Conservation (phyloP, 2,888 invertebrate species). For the Tiphia femorata region DNA sequence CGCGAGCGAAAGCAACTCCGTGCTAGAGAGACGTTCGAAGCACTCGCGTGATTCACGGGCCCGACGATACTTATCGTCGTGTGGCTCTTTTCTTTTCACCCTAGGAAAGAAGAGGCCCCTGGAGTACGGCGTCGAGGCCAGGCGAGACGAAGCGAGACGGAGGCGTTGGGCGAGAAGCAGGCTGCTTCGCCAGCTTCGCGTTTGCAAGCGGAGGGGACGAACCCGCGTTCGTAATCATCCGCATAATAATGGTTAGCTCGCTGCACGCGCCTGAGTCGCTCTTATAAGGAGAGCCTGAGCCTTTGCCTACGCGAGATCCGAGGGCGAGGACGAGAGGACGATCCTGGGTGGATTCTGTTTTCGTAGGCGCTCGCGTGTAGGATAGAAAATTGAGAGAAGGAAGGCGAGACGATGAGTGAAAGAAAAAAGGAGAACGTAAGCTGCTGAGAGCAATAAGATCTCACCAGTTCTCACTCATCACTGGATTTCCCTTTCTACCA, state of each 20-base stretch:
- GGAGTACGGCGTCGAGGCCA: neutral
- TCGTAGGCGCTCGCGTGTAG: slow-evolving; percentile 11
- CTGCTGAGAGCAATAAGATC: too few relatives aligned
- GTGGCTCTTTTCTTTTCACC: slow-evolving; percentile 22
- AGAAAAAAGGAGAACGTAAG: too few relatives aligned
- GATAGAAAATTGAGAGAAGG: too few relatives aligned
- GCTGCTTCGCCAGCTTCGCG: too few relatives aligned
- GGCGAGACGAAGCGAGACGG: slow-evolving; percentile 5
- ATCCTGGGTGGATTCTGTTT: slow-evolving; percentile 29
- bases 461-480: too few relatives aligned
- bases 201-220: too few relatives aligned
- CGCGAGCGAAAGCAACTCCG: neutral
- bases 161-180: slow-evolving; percentile 10
- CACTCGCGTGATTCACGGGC: slow-evolving; percentile 29
- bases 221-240: slow-evolving; percentile 41
- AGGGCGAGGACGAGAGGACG: too few relatives aligned
- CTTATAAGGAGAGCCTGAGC: slow-evolving; percentile 54
- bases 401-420: too few relatives aligned
- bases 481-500: too few relatives aligned
- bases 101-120: slow-evolving; percentile 22
- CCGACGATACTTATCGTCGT: slow-evolving; percentile 27
- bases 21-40: neutral
- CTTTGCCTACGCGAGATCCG: slow-evolving; percentile 41
- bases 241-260: slow-evolving; percentile 45
- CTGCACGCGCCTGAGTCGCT: slow-evolving; percentile 49